These are phyloP conservation scores for Sinohyriopsis cumingii DNA, from an alignment of 2,888 invertebrate species.

Conservation along the genomic window DNA sequence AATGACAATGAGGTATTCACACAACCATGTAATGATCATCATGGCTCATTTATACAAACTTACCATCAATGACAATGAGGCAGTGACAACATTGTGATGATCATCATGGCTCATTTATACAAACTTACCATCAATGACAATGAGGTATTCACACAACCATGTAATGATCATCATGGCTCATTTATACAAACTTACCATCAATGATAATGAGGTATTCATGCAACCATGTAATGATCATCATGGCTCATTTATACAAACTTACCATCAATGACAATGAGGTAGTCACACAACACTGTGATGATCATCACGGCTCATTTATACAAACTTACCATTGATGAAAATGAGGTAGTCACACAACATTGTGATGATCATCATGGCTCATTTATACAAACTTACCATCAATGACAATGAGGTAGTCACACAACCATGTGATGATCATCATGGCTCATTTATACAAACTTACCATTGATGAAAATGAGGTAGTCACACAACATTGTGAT, in stretches of 20 bases:
- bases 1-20: slow-evolving; percentile 72
- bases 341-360: not conserved
- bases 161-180: not conserved
- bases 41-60: slow-evolving; percentile 28
- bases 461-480: slow-evolving; percentile 77
- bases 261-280: slow-evolving; percentile 77
- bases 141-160: not conserved
- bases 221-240: not conserved
- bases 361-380: not conserved
- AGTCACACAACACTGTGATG: not conserved
- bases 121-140: slow-evolving; percentile 77
- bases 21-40: not conserved
- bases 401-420: slow-evolving; percentile 72
- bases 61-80: slow-evolving; percentile 77
- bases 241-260: slow-evolving; percentile 38
- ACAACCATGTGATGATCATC: not conserved
- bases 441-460: slow-evolving; percentile 28
- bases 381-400: slow-evolving; percentile 73
- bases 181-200: slow-evolving; percentile 74
- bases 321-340: slow-evolving; percentile 77
- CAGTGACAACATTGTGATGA: not conserved
- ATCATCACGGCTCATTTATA: not conserved
- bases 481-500: not conserved
- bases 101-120: not conserved
- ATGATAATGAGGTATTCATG: slow-evolving; percentile 71